Base-by-base conservation (phyloP, 2,888 invertebrate genomes). In the Lysandra bellargus region DNA sequence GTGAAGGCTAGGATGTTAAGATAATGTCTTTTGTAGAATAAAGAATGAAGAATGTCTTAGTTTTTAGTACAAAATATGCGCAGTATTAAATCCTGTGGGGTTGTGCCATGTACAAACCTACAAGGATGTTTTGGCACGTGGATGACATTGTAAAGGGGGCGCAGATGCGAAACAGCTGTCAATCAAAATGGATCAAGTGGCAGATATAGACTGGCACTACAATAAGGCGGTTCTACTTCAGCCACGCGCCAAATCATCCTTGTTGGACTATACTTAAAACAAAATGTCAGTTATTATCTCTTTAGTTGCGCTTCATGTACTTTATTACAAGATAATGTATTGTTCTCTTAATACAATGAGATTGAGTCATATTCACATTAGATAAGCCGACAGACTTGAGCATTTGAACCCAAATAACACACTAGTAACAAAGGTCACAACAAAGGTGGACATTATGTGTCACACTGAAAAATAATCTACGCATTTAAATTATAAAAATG, bases 341-440 rank as follows among this genome's bases (percentile, higher is more conserved):
- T 88, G 87, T 88, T 88, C 85, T 85, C 85, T 83, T 82, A 83
- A 86, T 85, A 85, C 85, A 86, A 85, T 88, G 87, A 85, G 84
- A 85, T 86, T 86, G 85, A 86, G 83, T 84, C 83, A 82, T 84
- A 80, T 84, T 84, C 85, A 84, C 84, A 84, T 87, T 84, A 84
- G 85, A 86, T 87, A 86, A 85, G 85, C 82, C 83, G 86, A 85
- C 69, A 81, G 84, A 83, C 83, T 86, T 87, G 85, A 86, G 83
- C 85, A 85, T 87, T 85, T 83, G 84, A 83, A 69, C 83, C 82
- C 83, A 79, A 74, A 69, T 79, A 74, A 79, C 44, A 74, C 60
- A 75, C 57, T 12, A 57, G 73, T 49, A 60, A 69, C 44, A 60
- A 74, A 30, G 23, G 74, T 61, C 74, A 14, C 33, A 60, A 49